Evolutionary conservation across 1,140 invertebrate genomes (phyloP).

Genomic region (Latrodectus geometricus): DNA sequence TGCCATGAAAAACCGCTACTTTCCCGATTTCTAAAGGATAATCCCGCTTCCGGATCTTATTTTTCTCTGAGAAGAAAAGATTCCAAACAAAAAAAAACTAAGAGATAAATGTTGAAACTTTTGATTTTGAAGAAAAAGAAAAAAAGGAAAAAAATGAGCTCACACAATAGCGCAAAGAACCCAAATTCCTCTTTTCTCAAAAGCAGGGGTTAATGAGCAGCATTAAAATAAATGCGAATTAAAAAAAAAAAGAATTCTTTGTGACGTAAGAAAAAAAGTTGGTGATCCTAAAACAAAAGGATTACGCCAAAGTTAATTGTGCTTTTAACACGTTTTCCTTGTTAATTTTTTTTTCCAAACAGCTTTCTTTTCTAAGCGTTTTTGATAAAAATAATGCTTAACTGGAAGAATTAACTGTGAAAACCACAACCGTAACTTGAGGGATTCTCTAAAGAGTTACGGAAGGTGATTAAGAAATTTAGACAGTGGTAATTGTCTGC

Average conservation of each 20-base stretch:
- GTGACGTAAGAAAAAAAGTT: conserved; percentile 13
- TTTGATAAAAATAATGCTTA: conserved; percentile 46
- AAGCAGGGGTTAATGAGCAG: conserved; percentile 36
- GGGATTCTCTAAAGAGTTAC: conserved; percentile 1
- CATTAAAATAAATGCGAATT: conserved; percentile 12
- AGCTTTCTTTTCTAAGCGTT: not conserved
- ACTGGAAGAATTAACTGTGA: conserved; percentile 43
- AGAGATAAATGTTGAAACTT: conserved; percentile 10
- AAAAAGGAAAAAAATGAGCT: not conserved
- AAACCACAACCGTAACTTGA: conserved; percentile 32
- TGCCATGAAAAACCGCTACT: not conserved
- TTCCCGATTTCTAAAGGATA: not conserved
- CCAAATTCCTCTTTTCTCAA: conserved; percentile 4
- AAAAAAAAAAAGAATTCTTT: conserved; percentile 5
- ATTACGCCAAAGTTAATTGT: conserved; percentile 51
- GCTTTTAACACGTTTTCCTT: conserved; percentile 54
- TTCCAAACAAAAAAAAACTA: not conserved
- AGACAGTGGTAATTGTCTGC: conserved; percentile 42
- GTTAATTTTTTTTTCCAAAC: not conserved
- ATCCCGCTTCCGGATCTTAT: not conserved
- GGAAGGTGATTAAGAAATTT: conserved; percentile 45
- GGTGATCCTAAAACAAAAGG: conserved; percentile 26
- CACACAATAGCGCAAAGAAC: not conserved
- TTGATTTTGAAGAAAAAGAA: conserved; percentile 16
- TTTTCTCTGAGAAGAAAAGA: not conserved